A percentile compares a stretch with the other conserved stretches of the same genome.
phyloP scores from a whole-genome alignment of 2,113 vertebrate species.

The Pomatostomus ruficeps region DNA sequence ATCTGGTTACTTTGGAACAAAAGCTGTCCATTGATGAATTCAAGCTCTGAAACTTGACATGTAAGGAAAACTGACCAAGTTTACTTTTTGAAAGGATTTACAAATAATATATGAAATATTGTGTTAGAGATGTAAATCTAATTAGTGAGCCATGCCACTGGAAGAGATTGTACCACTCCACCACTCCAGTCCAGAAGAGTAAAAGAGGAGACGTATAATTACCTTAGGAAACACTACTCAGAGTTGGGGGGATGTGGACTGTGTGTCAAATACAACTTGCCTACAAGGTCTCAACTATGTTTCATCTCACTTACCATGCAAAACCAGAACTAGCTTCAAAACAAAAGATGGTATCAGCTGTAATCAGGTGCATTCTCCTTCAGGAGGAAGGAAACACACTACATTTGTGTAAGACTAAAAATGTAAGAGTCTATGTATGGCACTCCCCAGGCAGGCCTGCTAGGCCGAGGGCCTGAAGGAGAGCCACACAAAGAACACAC shows the following conservation, averaged over 20 bases:
- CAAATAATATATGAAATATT: background rate
- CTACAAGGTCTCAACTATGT: background rate
- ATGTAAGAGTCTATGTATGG: fast-evolving
- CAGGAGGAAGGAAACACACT: background rate
- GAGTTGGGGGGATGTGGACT: fast-evolving
- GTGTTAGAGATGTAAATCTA: background rate
- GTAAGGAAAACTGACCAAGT: background rate
- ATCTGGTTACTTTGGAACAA: background rate
- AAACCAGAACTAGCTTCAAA: background rate
- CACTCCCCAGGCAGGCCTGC: too few species aligned
- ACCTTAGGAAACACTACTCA: background rate
- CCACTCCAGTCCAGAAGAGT: background rate
- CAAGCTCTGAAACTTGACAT: background rate
- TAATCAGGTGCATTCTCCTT: background rate
- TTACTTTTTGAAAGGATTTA: background rate
- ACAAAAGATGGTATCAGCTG: background rate
- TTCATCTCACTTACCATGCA: background rate
- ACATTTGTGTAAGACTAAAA: background rate
- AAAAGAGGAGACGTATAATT: background rate
- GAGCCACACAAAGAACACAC: too few species aligned
- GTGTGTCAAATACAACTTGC: background rate
- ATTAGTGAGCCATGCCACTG: background rate
- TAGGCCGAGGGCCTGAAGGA: too few species aligned
- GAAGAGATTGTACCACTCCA: background rate
- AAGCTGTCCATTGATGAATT: background rate